Conservation (phyloP, 2,888 invertebrate genomes). For the Ectemnius lituratus region DNA sequence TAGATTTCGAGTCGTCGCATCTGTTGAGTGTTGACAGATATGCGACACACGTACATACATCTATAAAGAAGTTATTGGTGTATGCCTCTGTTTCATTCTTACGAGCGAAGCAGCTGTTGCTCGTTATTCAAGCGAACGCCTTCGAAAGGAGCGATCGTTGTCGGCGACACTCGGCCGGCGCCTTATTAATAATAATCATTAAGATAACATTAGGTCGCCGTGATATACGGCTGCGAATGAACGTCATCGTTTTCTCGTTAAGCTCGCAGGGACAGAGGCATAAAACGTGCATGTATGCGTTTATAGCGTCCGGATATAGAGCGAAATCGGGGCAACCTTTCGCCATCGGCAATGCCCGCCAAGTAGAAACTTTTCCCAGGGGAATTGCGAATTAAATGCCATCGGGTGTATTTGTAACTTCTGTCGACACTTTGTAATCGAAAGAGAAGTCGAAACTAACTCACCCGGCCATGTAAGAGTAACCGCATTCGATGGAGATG, state of each 20-base stretch:
- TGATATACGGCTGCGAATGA: conserved; percentile 2
- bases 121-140: background rate
- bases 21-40: background rate
- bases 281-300: too few species aligned
- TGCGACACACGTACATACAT: background rate
- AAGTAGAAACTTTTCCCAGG: conserved; percentile 19
- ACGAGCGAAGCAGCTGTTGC: background rate
- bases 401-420: conserved; percentile 22
- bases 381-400: conserved; percentile 43
- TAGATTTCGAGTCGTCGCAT: background rate
- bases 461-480: too few species aligned
- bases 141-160: background rate
- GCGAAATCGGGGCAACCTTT: conserved; percentile 38
- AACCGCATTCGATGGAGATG: too few species aligned
- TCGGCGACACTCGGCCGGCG: background rate
- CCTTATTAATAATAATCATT: conserved; percentile 11
- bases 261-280: background rate
- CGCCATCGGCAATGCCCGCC: conserved; percentile 10
- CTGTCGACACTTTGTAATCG: conserved; percentile 7
- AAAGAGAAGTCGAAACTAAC: background rate
- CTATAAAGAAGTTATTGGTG: background rate
- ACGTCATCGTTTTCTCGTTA: conserved; percentile 4
- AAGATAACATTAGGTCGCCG: background rate
- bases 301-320: conserved; percentile 31
- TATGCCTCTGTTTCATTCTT: background rate